Evolutionary conservation across 1,140 invertebrate species (phyloP), one percentile per base, ranked within the genome.

Genomic region (Agrilus planipennis): DNA sequence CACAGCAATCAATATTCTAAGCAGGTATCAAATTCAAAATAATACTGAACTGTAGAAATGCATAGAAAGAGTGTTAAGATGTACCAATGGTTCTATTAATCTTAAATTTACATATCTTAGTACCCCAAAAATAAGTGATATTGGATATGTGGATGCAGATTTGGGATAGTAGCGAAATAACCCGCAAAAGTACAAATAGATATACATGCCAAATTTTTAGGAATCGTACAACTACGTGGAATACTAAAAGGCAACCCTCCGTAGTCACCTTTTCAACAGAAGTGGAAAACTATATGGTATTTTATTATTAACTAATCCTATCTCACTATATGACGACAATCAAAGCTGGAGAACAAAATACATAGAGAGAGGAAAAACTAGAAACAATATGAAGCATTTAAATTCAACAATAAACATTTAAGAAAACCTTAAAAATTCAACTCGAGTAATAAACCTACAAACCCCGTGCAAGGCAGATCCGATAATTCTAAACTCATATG

Each of bases 271-370:
- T 15, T 9, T 32, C 31, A 32, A 32, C 31, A 11, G 31, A 32
- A 32, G 14, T 27, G 7, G 39, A 40, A 35, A n/a, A n/a, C n/a
- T 40, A 34, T 15, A 40, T 40, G 2, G 39, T n/a, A 12, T 27
- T 40, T 12, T 34, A 34, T 40, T 23, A 40, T 27, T 27, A 27
- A 27, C 23, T 27, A n/a, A 27, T n/a, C 23, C 23, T 9, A 7
- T n/a, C 14, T 12, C 11, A 39, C 4, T n/a, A 21, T 4, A 39
- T 15, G 22, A 40, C 17, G 44, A 51, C 23, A 32, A 37, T 21
- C 36, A 37, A n/a, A 22, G 46, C 15, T 48, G 32, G 17, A 48
- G 46, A 34, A 22, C n/a, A n/a, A n/a, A n/a, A n/a, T n/a, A n/a
- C n/a, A n/a, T n/a, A n/a, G n/a, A n/a, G n/a, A n/a, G n/a, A n/a